These are phyloP conservation scores for Gavia stellata DNA, from an alignment of 2,113 vertebrate species.

Conservation along the genomic window DNA sequence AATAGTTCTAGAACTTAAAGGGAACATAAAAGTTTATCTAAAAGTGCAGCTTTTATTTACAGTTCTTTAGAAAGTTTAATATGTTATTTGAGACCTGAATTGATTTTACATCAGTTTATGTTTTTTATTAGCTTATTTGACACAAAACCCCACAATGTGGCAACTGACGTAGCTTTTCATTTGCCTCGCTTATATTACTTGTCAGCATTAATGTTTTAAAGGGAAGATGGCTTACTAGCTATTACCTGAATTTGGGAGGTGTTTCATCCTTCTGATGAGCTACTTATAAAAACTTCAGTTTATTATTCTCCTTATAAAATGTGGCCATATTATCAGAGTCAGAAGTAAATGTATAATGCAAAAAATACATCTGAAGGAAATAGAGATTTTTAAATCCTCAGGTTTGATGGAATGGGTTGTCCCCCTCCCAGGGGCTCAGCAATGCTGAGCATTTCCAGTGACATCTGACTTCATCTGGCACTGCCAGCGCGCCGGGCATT, in stretches of 20 bases:
- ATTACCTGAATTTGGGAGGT: neutral
- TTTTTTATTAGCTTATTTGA: neutral
- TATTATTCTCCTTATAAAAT: neutral
- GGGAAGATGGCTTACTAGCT: neutral
- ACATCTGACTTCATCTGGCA: constrained; percentile 21
- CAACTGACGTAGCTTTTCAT: neutral
- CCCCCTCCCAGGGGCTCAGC: neutral
- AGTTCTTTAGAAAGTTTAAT: neutral
- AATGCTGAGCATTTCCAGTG: neutral
- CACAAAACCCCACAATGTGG: neutral
- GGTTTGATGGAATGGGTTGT: neutral
- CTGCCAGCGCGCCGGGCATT: neutral
- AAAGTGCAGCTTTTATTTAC: neutral
- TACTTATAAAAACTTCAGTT: neutral
- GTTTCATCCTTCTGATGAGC: constrained; percentile 2
- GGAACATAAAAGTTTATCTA: neutral
- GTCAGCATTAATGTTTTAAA: neutral
- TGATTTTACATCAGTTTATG: neutral
- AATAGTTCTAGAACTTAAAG: neutral
- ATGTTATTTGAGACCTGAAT: neutral
- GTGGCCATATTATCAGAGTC: neutral
- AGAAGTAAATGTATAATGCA: neutral
- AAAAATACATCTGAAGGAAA: neutral
- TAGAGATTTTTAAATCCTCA: neutral
- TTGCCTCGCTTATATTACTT: neutral